Evolutionary conservation across 2,797 vertebrate genomes (phyloP).

Genomic region (Myotis daubentonii): DNA sequence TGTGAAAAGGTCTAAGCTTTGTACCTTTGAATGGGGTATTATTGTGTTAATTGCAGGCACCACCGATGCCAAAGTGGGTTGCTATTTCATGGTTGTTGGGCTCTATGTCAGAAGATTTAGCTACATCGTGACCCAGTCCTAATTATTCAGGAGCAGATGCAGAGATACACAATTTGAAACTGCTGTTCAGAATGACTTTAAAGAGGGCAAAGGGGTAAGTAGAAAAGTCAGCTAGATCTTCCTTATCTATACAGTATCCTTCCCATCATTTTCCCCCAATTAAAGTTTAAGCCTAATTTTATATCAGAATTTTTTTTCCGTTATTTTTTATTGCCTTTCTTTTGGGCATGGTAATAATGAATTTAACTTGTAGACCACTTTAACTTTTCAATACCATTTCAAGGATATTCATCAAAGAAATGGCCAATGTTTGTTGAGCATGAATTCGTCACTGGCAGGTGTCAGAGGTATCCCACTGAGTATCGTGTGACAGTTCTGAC

Average conservation of each 20-base stretch:
- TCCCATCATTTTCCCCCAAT: not conserved
- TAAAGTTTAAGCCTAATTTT: not conserved
- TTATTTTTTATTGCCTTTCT: not conserved
- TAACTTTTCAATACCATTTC: slow-evolving; percentile 13
- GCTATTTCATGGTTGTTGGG: not conserved
- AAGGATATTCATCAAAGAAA: slow-evolving; percentile 2
- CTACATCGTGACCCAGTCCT: slow-evolving; percentile 25
- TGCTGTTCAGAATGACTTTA: not conserved
- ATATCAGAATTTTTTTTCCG: not conserved
- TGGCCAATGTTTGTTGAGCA: not conserved
- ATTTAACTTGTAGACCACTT: not conserved
- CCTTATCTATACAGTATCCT: not conserved
- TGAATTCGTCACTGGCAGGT: not conserved
- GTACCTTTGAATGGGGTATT: not conserved
- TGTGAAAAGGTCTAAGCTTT: slow-evolving; percentile 57
- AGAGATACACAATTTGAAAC: not conserved
- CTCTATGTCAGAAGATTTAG: not conserved
- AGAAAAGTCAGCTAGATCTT: not conserved
- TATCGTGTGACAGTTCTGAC: not conserved
- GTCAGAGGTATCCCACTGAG: not conserved
- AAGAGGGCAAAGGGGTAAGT: not conserved
- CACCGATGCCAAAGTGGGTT: not conserved
- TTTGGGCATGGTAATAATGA: not conserved
- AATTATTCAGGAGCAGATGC: not conserved
- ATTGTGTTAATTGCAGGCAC: slow-evolving; percentile 12